Conservation (phyloP, 2,113 vertebrate genomes). For the Myrmophylax atrothorax region DNA sequence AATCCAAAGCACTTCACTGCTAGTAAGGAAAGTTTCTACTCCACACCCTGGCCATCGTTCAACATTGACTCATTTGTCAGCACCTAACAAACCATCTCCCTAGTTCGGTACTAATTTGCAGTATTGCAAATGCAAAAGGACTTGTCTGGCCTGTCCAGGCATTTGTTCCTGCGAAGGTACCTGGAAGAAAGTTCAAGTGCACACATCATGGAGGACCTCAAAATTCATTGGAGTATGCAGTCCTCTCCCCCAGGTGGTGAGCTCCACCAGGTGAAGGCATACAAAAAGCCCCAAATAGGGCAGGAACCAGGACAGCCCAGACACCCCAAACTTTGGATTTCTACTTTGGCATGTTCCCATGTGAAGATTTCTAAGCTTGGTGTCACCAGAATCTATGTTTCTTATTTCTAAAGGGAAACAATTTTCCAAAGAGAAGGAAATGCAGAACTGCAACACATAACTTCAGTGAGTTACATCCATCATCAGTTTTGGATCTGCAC, state of each 20-base stretch:
- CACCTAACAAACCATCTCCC: background rate
- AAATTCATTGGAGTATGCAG: background rate
- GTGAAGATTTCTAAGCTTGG: background rate
- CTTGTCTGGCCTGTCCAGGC: background rate
- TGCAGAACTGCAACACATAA: background rate
- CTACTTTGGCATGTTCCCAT: background rate
- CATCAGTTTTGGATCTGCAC: background rate
- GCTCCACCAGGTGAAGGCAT: background rate
- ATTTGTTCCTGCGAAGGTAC: background rate
- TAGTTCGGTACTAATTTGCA: background rate
- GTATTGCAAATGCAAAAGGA: background rate
- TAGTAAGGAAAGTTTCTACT: background rate
- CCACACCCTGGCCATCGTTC: fast-evolving
- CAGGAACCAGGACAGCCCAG: background rate
- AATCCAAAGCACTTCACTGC: background rate
- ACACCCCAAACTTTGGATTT: background rate
- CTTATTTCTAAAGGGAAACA: background rate
- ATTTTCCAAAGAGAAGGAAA: background rate
- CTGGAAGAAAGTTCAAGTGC: background rate
- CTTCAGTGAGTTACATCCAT: background rate
- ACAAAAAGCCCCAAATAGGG: background rate
- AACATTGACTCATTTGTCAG: background rate
- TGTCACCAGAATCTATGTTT: background rate
- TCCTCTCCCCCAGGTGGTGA: background rate
- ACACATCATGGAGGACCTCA: background rate